Conservation (phyloP, 2,888 invertebrate species). For the Phlogophora meticulosa region DNA sequence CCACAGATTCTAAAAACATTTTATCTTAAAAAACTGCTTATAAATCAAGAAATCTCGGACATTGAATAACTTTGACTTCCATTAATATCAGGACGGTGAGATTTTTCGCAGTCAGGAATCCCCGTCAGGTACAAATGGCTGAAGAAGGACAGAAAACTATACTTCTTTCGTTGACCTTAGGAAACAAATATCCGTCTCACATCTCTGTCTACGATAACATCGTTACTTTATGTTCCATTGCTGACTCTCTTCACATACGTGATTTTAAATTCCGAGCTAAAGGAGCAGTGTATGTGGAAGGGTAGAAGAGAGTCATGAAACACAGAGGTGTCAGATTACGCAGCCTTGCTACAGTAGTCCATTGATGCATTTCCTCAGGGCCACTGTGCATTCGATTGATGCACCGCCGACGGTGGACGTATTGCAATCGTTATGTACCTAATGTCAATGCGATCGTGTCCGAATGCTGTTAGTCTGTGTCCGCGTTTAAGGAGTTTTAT, state of each 20-base stretch:
- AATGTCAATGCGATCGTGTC: constrained; percentile 86
- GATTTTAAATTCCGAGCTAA: constrained; percentile 10
- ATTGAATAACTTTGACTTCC: constrained; percentile 15
- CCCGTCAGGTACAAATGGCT: constrained; percentile 63
- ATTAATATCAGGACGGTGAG: constrained; percentile 42
- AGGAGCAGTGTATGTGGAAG: constrained; percentile 26
- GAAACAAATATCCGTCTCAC: constrained; percentile 58
- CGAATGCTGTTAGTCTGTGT: constrained; percentile 82
- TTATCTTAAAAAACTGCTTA: neutral
- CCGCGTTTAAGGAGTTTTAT: constrained; percentile 82
- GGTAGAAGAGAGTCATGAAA: neutral
- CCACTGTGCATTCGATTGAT: constrained; percentile 87
- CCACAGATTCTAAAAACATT: neutral
- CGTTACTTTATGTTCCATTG: constrained; percentile 8
- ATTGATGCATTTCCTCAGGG: constrained; percentile 86
- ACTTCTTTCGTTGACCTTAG: constrained; percentile 74
- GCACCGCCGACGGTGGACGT: constrained; percentile 82
- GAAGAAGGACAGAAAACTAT: constrained; percentile 71
- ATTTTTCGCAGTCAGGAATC: constrained; percentile 63
- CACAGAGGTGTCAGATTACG: constrained; percentile 45
- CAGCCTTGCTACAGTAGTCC: constrained; percentile 69
- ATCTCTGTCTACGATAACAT: constrained; percentile 6
- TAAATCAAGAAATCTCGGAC: constrained; percentile 6
- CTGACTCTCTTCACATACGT: neutral
- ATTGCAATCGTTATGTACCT: constrained; percentile 89